A percentile compares a stretch with the other conserved stretches of the same genome.
phyloP scores from a whole-genome alignment of 2,797 vertebrate species.

The Tenualosa ilisha region DNA sequence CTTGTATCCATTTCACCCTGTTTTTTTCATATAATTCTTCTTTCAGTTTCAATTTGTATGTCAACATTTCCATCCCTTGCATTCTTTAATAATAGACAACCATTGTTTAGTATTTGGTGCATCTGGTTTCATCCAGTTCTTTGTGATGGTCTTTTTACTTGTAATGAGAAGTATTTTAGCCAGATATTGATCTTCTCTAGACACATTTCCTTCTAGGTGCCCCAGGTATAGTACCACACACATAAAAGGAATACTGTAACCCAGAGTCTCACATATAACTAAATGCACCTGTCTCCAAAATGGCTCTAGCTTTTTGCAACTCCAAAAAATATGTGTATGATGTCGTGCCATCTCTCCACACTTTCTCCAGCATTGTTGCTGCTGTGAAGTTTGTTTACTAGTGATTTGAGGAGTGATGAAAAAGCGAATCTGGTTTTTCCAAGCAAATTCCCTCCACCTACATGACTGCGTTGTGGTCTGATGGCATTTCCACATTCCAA shows the following conservation, averaged over 20 bases:
- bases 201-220: too few relatives aligned
- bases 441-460: too few relatives aligned
- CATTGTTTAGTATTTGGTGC: background rate
- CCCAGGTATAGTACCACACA: too few relatives aligned
- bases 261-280: background rate
- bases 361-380: too few relatives aligned
- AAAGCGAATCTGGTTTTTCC: too few relatives aligned
- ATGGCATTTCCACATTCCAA: too few relatives aligned
- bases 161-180: background rate
- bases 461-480: too few relatives aligned
- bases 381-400: too few relatives aligned
- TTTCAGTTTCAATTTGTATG: background rate
- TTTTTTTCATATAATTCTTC: background rate
- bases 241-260: background rate
- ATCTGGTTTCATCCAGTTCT: background rate
- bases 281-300: background rate
- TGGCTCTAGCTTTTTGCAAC: background rate
- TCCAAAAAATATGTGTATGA: background rate
- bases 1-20: background rate
- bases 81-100: background rate
- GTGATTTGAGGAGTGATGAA: too few relatives aligned
- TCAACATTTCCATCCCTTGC: background rate
- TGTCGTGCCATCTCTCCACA: too few relatives aligned
- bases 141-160: conserved; percentile 2
- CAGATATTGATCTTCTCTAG: background rate